Evolutionary conservation across 2,888 invertebrate species (phyloP).

Genomic region (Caenorhabditis japonica): DNA sequence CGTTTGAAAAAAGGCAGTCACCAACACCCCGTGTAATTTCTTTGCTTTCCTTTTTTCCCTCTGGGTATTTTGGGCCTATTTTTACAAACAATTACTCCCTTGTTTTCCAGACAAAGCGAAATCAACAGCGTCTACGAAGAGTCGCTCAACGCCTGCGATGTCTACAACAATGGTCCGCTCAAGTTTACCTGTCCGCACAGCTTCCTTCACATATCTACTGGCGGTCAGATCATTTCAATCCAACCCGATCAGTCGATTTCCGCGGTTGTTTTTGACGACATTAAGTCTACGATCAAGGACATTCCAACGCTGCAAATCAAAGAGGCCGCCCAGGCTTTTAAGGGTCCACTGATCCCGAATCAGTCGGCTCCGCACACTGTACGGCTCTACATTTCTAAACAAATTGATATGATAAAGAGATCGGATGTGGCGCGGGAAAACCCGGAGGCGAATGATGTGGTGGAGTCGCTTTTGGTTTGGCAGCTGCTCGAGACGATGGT

Average conservation of each 20-base stretch:
- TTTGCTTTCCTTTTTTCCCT: constrained; percentile 8
- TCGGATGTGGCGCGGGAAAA: constrained; percentile 69
- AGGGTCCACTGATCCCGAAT: constrained; percentile 49
- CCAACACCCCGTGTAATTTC: too few species aligned
- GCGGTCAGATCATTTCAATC: constrained; percentile 52
- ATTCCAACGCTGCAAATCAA: constrained; percentile 40
- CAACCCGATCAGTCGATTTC: constrained; percentile 55
- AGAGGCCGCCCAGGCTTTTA: constrained; percentile 53
- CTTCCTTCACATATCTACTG: constrained; percentile 54
- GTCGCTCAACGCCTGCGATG: constrained; percentile 27
- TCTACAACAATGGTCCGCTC: constrained; percentile 52
- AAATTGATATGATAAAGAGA: constrained; percentile 63
- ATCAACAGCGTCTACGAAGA: constrained; percentile 58
- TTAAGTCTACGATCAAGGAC: constrained; percentile 47
- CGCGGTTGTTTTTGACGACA: constrained; percentile 46
- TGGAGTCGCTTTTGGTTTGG: constrained; percentile 73
- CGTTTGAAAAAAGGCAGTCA: too few species aligned
- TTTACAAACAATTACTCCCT: background rate
- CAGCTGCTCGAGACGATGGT: constrained; percentile 69
- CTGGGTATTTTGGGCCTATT: background rate
- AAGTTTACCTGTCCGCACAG: constrained; percentile 54
- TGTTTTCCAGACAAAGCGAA: constrained; percentile 64
- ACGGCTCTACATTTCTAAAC: constrained; percentile 68
- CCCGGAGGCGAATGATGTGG: constrained; percentile 63
- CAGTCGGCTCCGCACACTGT: constrained; percentile 48